phyloP scores from a whole-genome alignment of 2,113 vertebrate species.

The Hystrix brachyura region DNA sequence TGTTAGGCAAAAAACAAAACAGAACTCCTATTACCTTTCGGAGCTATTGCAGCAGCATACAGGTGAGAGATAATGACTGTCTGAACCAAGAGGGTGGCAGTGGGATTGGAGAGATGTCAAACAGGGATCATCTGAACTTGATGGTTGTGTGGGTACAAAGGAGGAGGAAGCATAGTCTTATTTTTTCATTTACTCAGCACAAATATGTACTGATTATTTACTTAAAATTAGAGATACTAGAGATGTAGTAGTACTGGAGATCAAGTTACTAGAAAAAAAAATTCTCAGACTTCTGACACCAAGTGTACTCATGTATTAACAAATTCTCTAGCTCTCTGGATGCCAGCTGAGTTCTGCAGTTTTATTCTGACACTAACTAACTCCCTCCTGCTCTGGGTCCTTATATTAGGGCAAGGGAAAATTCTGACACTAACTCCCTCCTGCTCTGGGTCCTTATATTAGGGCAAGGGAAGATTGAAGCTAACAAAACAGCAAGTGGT shows the following conservation, averaged over 20 bases:
- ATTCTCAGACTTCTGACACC: not conserved
- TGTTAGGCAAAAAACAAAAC: not conserved
- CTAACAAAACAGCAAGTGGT: not conserved
- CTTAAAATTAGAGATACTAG: not conserved
- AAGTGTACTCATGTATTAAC: not conserved
- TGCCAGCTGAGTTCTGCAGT: not conserved
- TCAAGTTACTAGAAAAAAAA: constrained; percentile 3
- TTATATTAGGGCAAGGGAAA: not conserved
- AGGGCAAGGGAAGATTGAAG: not conserved
- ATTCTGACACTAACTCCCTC: not conserved
- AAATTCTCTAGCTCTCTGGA: not conserved
- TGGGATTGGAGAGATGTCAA: not conserved
- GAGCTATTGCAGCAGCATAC: not conserved
- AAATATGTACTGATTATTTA: constrained; percentile 38
- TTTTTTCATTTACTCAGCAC: not conserved
- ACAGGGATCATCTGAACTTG: constrained; percentile 10
- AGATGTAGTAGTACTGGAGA: not conserved
- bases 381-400: not conserved
- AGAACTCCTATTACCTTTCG: not conserved
- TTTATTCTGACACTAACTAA: not conserved
- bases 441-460: not conserved
- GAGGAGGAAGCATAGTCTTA: not conserved
- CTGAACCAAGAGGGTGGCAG: not conserved
- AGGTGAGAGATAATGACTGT: not conserved
- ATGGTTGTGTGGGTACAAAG: not conserved